These are phyloP conservation scores for Pseudomugil tenellus DNA, from an alignment of 2,797 vertebrate species.

Conservation along the genomic window DNA sequence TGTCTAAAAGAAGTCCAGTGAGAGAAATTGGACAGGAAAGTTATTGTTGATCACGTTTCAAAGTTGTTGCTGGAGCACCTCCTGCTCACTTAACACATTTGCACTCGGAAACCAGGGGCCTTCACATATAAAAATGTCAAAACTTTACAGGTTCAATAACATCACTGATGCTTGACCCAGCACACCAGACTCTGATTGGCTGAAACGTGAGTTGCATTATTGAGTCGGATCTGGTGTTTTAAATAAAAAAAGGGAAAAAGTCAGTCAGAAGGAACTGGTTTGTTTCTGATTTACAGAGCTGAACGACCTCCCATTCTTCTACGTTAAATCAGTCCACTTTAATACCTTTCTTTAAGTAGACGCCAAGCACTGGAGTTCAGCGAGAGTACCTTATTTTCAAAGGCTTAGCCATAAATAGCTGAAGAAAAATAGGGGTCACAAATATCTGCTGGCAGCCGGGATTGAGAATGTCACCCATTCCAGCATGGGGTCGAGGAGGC, in stretches of 20 bases:
- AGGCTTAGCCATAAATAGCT: constrained; percentile 59
- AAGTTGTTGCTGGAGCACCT: constrained; percentile 34
- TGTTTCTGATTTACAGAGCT: constrained; percentile 55
- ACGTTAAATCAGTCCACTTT: constrained; percentile 67
- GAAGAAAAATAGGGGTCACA: constrained; percentile 55
- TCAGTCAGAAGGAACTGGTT: constrained; percentile 50
- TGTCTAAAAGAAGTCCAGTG: constrained; percentile 23
- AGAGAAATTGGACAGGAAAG: constrained; percentile 19
- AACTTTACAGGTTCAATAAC: constrained; percentile 25
- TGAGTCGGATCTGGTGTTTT: constrained; percentile 41
- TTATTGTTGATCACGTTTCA: constrained; percentile 35
- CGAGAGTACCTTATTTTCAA: constrained; percentile 63
- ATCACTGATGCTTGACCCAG: constrained; percentile 17
- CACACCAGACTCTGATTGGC: constrained; percentile 20
- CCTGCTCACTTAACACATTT: constrained; percentile 38
- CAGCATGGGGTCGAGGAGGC: constrained; percentile 47
- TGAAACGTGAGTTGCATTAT: background rate
- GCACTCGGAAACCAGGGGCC: constrained; percentile 25
- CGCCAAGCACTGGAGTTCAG: constrained; percentile 65
- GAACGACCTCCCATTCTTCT: constrained; percentile 53
- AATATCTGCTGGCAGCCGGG: constrained; percentile 57
- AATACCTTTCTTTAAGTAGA: constrained; percentile 59
- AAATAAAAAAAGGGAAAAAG: constrained; percentile 51
- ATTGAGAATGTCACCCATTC: constrained; percentile 57
- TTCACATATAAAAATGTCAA: constrained; percentile 36